Evolutionary conservation across 2,113 vertebrate genomes (phyloP).

Genomic region (Coturnix japonica): DNA sequence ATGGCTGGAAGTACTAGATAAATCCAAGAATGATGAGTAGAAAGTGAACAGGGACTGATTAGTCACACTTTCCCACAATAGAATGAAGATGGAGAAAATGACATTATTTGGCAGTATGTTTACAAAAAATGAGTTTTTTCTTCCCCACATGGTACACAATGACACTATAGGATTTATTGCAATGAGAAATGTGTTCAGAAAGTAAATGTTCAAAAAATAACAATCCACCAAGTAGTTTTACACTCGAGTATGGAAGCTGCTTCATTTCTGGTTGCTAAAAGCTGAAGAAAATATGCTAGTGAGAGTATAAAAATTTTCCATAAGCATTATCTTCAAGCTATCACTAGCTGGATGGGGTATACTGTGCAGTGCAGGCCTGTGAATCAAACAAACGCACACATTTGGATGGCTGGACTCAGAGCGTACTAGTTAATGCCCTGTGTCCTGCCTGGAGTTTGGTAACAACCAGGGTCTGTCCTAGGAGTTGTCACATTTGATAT

Average conservation of each 20-base stretch:
- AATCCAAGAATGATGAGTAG: slow-evolving; percentile 31
- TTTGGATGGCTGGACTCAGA: fast-evolving
- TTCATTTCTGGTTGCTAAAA: not conserved
- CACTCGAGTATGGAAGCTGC: not conserved
- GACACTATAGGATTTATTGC: slow-evolving; percentile 8
- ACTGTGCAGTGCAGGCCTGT: not conserved
- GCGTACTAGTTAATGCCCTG: fast-evolving
- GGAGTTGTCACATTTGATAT: not conserved
- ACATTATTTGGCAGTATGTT: slow-evolving; percentile 37
- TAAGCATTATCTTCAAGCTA: not conserved
- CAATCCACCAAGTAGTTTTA: not conserved
- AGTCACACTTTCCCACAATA: slow-evolving; percentile 2
- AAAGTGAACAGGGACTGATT: slow-evolving; percentile 44
- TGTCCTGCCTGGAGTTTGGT: not conserved
- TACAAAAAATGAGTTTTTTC: not conserved
- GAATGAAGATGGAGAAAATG: slow-evolving; percentile 37
- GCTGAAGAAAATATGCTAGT: not conserved
- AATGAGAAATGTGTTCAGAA: not conserved
- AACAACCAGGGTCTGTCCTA: not conserved
- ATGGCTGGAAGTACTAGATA: slow-evolving; percentile 43
- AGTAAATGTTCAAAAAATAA: not conserved
- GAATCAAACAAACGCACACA: not conserved
- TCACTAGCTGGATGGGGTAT: not conserved
- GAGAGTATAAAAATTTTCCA: not conserved
- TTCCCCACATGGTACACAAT: not conserved